Evolutionary conservation across 2,113 vertebrate species (phyloP), one percentile per base, ranked within the genome.

Genomic region (Oenanthe oenanthe): DNA sequence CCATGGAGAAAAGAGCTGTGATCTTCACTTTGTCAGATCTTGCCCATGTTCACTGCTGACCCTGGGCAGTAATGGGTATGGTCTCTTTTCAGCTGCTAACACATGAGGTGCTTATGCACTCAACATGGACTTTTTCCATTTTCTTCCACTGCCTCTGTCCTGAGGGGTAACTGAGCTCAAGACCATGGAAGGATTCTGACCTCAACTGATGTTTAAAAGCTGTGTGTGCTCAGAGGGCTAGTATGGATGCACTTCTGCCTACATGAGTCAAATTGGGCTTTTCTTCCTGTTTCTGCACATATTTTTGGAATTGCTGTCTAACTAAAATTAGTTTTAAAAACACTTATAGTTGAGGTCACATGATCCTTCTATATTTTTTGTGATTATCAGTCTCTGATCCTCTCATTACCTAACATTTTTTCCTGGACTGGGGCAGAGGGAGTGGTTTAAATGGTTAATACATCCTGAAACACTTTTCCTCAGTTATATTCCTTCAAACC

Each of bases 1-100:
- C 15, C n/a, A 19, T 38, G 36, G 61, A 84, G 76, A 54, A 74
- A 70, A 51, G 31, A 47, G 16, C 71, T 45, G 7, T 34, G 54
- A 66, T 74, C 34, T 79, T 72, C n/a, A 25, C 70, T 88, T 88
- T 80, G n/a, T 75, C 76, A 84, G 81, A 45, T 80, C 51, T 77
- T 89, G 50, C 25, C 21, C 50, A 21, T 20, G 31, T 45, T 80
- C 47, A 24, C 13, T 42, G 34, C 43, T 89, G 73, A 79, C 38
- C 17, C 38, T 74, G 50, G 5, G 3, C 12, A 65, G 63, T 75
- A 51, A 61, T 8, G 16, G 38, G 14, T 34, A 18, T 48, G 24
- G 20, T 57, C 28, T 66, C 73, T 83, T 61, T 54, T 42, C 80
- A 70, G 25, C 32, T 70, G 13, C 25, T 77, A 17, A 4, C 34